Base-by-base conservation (phyloP, 2,888 invertebrate genomes). In the Epistrophe eligans region DNA sequence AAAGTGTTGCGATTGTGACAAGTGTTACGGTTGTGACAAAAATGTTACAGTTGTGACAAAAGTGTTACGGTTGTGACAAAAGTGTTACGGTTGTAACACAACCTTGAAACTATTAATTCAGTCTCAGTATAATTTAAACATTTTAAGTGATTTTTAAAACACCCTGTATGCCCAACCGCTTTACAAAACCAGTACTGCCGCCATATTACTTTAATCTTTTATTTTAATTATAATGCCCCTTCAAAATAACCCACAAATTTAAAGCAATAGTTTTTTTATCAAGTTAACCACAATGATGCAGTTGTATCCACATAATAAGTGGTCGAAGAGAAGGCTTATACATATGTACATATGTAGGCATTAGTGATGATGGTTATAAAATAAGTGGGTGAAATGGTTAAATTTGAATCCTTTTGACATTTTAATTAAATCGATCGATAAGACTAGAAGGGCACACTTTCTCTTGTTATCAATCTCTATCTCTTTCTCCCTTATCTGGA, bases 351-450 rank as follows among this genome's bases (percentile, higher is more conserved):
- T n/a, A n/a, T n/a, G n/a, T n/a, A 45, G 45, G n/a, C 45, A 4
- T 38, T 11, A n/a, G n/a, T n/a, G 15, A 28, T 55, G 28, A 28
- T 55, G 55, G 24, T 28, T 52, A 38, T 58, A 17, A 11, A n/a
- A 64, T 0, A 13, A n/a, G 35, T 45, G 24, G 24, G 19, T 67
- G 66, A 58, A 40, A 45, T 48, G 48, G 11, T 52, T 80, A 60
- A 15, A 73, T 81, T 76, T 62, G 45, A 76, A 76, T 76, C 55
- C 76, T 76, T 70, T 76, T 76, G 55, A 57, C 66, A 79, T 73
- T 79, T 73, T 73, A 72, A 79, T 73, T 64, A 45, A 73, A 74
- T 73, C 66, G 73, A 80, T 80, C 48, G 45, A 73, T 67, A 58
- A 45, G 17, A 64, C 64, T 32, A 1, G 62, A 74, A 62, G 67